Conservation (phyloP, 1,140 invertebrate genomes). For the Ceratosolen solmsi region DNA sequence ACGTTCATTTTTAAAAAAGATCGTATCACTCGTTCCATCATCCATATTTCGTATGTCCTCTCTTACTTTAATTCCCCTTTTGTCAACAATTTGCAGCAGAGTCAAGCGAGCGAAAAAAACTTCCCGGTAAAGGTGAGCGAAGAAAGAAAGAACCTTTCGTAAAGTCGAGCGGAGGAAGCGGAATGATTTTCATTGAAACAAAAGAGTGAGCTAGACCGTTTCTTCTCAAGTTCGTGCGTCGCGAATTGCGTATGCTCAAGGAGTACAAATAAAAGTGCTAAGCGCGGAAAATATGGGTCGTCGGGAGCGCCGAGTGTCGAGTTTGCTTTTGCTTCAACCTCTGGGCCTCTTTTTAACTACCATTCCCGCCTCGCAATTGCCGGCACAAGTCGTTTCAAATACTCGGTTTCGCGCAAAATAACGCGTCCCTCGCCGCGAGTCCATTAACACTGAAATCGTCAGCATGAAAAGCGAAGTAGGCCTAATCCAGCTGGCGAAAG, state of each 20-base stretch:
- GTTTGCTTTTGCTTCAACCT: no score
- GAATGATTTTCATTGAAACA: no score
- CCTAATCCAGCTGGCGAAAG: constrained; percentile 21
- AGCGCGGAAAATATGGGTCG: constrained; percentile 8
- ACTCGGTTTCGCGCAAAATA: not conserved
- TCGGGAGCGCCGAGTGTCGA: not conserved
- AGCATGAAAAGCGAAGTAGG: not conserved
- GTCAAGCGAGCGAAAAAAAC: no score
- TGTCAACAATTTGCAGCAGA: no score
- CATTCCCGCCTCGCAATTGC: not conserved
- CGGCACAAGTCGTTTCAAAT: not conserved
- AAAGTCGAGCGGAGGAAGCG: no score
- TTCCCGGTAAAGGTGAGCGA: no score
- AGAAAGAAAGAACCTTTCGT: no score
- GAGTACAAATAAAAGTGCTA: not conserved
- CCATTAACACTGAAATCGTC: not conserved
- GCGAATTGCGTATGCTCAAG: not conserved
- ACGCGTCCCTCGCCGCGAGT: not conserved
- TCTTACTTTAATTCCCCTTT: no score
- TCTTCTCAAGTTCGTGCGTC: not conserved
- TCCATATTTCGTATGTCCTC: no score
- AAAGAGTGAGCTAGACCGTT: not conserved
- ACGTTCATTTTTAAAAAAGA: no score
- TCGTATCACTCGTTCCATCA: no score
- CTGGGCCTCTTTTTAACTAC: not conserved